Evolutionary conservation across 1,140 invertebrate genomes (phyloP).

Genomic region (Hyles euphorbiae): DNA sequence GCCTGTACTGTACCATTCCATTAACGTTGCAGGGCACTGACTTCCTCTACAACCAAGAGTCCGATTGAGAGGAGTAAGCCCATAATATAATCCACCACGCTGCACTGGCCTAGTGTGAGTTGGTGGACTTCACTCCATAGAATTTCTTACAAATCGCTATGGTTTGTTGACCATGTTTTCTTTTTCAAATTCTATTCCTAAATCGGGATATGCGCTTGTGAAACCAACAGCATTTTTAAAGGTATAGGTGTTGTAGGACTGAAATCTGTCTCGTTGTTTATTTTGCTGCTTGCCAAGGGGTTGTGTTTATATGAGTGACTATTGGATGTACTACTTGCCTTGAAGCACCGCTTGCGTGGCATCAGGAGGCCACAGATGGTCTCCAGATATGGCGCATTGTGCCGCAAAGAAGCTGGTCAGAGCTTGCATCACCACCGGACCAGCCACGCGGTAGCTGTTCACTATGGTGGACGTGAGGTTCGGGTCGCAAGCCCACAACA

Average conservation of each 20-base stretch:
- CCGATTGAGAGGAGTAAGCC: no score
- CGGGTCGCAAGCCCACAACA: constrained; percentile 19
- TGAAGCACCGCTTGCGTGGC: constrained; percentile 65
- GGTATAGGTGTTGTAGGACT: neutral
- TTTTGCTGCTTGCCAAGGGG: neutral
- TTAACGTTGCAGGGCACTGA: no score
- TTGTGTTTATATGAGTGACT: neutral
- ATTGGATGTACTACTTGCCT: constrained; percentile 16
- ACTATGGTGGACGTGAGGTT: constrained; percentile 10
- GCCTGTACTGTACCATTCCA: no score
- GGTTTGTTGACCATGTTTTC: no score
- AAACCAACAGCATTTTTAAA: neutral
- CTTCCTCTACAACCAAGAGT: no score
- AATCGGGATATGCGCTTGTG: no score
- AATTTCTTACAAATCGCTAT: no score
- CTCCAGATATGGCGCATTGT: constrained; percentile 73
- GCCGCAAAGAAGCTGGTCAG: constrained; percentile 55
- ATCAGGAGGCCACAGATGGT: constrained; percentile 69
- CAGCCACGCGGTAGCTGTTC: constrained; percentile 15
- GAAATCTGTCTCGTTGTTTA: neutral
- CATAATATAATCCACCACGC: no score
- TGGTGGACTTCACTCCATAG: no score
- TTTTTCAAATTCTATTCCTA: no score
- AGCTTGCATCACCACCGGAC: constrained; percentile 15
- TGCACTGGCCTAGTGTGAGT: no score